Conservation (phyloP, 2,888 invertebrate species). For the Microplitis deprimator region DNA sequence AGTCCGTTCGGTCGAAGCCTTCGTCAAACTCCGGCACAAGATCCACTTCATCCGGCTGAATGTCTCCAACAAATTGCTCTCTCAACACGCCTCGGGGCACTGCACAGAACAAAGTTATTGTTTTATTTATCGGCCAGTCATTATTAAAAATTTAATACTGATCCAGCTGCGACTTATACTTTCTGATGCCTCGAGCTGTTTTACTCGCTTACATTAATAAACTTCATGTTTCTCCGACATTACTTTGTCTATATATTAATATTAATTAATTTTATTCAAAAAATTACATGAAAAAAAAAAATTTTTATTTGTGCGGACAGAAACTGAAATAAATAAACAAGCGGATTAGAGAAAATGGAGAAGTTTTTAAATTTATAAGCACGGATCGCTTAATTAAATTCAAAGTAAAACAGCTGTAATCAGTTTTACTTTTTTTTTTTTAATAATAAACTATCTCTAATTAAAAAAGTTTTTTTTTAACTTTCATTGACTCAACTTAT, state of each 20-base stretch:
- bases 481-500: background rate
- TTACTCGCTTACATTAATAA: too few relatives aligned
- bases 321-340: too few relatives aligned
- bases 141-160: background rate
- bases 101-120: conserved; percentile 65
- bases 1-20: conserved; percentile 72
- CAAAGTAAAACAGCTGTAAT: background rate
- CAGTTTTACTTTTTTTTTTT: background rate
- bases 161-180: too few relatives aligned
- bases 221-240: too few relatives aligned
- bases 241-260: too few relatives aligned
- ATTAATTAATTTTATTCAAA: too few relatives aligned
- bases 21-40: conserved; percentile 67
- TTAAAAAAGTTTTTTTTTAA: background rate
- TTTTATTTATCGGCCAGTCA: background rate
- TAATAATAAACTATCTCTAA: background rate
- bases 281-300: too few relatives aligned
- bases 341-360: too few relatives aligned
- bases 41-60: conserved; percentile 82
- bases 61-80: conserved; percentile 85
- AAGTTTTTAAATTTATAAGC: conserved; percentile 1
- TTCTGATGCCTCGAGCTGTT: too few relatives aligned
- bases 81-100: conserved; percentile 88
- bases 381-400: conserved; percentile 8
- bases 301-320: too few relatives aligned